Conservation (phyloP, 2,888 invertebrate genomes). For the Eupithecia centaureata region DNA sequence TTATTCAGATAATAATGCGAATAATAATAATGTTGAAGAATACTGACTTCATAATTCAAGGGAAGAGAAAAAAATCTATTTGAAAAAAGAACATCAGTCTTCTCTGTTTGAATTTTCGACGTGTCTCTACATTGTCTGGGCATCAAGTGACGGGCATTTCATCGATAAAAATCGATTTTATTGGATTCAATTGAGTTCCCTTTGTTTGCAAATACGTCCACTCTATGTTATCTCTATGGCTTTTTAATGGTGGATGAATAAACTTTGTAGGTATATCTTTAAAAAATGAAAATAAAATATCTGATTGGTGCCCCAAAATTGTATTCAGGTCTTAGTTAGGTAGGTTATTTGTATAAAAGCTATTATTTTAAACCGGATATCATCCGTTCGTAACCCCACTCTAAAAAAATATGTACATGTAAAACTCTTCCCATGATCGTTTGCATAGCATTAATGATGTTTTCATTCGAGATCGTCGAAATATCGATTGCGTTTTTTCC, state of each 20-base stretch:
- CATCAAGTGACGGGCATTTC: conserved; percentile 63
- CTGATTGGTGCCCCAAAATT: neutral
- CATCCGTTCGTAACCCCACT: conserved; percentile 46
- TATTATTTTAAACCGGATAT: conserved; percentile 38
- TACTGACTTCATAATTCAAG: conserved; percentile 43
- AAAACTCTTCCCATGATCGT: conserved; percentile 59
- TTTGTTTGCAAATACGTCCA: conserved; percentile 73
- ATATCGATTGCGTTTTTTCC: conserved; percentile 62
- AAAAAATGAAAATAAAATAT: conserved; percentile 1
- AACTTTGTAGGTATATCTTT: conserved; percentile 17
- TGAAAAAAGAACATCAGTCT: conserved; percentile 53
- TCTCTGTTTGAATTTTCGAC: conserved; percentile 57
- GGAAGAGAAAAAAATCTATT: conserved; percentile 39
- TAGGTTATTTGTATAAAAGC: neutral
- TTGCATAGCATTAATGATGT: conserved; percentile 75
- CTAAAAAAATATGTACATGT: conserved; percentile 41
- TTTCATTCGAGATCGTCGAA: conserved; percentile 64
- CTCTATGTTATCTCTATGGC: conserved; percentile 47
- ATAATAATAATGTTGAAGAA: conserved; percentile 28
- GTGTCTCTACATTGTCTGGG: conserved; percentile 68
- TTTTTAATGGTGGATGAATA: conserved; percentile 47
- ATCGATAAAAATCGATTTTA: conserved; percentile 74
- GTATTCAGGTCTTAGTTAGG: conserved; percentile 21
- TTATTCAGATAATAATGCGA: conserved; percentile 40
- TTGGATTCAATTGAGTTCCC: conserved; percentile 70